Evolutionary conservation across 2,113 vertebrate species (phyloP), one percentile per base, ranked within the genome.

Genomic region (Bostrychus sinensis): DNA sequence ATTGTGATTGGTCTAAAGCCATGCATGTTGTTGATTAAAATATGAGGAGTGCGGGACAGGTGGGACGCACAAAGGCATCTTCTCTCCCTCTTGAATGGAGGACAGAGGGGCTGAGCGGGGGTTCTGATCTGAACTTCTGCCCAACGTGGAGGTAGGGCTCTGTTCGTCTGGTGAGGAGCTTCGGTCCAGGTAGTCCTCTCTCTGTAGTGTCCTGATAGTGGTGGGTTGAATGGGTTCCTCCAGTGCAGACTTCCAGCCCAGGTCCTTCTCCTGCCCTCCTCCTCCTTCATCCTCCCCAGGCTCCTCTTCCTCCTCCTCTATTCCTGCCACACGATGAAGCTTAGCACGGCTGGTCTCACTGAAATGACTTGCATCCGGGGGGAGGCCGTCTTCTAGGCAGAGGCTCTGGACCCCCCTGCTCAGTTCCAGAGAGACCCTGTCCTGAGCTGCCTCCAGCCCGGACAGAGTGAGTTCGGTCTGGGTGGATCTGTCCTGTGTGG

Each of bases 141-240:
- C 59, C 0, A 81, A 70, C 3, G 71, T 19, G 0, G 73, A 28
- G 39, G 55, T 11, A 1, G 72, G 61, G 57, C 71, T 55, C 14
- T 66, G 55, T 0, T 64, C 88, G 70, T 89, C 91, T 5, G 84
- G 87, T 48, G 80, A 87, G 79, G 67, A 63, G 84, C 83, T 37
- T 63, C 88, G 63, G 39, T 91, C 80, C 77, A 81, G 84, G 70
- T 76, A 78, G 80, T 85, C 84, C 60, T 91, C 89, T 84, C 84
- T 87, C 76, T 88, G 91, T 1, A 88, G 72, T 25, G 67, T 53
- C 50, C 67, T 53, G 64, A 92, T 13, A 0, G 54, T 76, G 36
- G 75, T 86, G 28, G 87, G 77, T 58, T 82, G 84, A 16, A 91
- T 85, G 14, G 82, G 65, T 42, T 91, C 90, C 81, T 93, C 92